These are phyloP conservation scores for Turritopsis dohrnii DNA, from an alignment of 30 jellyfish, hydroid and myxozoan species.

Conservation along the genomic window DNA sequence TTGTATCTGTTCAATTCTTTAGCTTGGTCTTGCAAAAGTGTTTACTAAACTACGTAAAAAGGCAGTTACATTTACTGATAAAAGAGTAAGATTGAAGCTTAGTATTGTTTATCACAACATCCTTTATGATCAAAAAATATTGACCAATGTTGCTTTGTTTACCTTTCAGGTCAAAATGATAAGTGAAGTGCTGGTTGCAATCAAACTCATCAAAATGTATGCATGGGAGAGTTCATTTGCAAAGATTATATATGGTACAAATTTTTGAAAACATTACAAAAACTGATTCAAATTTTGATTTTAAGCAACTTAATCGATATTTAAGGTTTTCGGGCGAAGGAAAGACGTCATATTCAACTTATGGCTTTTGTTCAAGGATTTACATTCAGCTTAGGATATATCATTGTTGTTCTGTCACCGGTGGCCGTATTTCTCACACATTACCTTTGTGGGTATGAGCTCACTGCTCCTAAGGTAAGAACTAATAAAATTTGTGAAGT, in stretches of 20 bases:
- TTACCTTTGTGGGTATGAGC: conserved; percentile 44
- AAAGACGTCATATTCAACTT: neutral
- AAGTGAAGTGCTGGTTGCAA: conserved; percentile 49
- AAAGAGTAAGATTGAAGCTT: no score
- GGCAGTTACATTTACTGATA: neutral
- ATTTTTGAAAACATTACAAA: no score
- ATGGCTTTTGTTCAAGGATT: conserved; percentile 20
- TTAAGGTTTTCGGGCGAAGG: neutral
- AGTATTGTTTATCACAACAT: neutral
- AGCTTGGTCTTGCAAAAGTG: neutral
- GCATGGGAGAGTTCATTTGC: conserved; percentile 75
- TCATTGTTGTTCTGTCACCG: conserved; percentile 36
- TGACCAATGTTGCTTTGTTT: neutral
- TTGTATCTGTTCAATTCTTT: neutral
- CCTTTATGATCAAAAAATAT: neutral
- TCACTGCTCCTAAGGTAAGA: conserved; percentile 54
- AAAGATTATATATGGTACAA: conserved; percentile 32
- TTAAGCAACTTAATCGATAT: no score
- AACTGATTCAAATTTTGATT: no score
- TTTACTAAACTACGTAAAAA: neutral
- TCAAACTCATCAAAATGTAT: conserved; percentile 68
- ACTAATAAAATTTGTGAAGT: neutral
- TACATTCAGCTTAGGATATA: conserved; percentile 8
- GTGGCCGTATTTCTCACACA: conserved; percentile 55
- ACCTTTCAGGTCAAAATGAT: conserved; percentile 51